phyloP scores from a whole-genome alignment of 2,113 vertebrate species.

The Labrus mixtus region DNA sequence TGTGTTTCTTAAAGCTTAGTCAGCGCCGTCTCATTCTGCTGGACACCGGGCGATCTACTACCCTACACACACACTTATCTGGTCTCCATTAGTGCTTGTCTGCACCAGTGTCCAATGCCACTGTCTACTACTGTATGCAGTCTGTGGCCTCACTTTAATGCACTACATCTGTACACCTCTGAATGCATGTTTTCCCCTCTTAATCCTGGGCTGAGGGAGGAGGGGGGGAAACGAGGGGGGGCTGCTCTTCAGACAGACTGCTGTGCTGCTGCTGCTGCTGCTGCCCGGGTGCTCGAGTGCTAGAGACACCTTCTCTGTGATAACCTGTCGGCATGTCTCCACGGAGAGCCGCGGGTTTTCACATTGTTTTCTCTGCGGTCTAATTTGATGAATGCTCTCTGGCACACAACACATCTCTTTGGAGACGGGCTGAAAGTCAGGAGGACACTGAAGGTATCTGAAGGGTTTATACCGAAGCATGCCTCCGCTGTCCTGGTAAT shows the following conservation, averaged over 20 bases:
- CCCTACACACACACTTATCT: slow-evolving; percentile 28
- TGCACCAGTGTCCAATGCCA: background rate
- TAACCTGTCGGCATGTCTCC: slow-evolving; percentile 79
- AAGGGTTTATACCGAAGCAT: slow-evolving; percentile 77
- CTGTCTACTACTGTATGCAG: slow-evolving; percentile 33
- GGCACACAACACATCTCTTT: slow-evolving; percentile 80
- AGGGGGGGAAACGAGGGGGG: background rate
- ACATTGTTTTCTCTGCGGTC: slow-evolving; percentile 80
- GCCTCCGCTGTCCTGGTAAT: slow-evolving; percentile 71
- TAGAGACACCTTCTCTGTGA: slow-evolving; percentile 78
- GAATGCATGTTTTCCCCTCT: slow-evolving; percentile 33
- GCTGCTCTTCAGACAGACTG: slow-evolving; percentile 52
- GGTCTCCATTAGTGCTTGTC: slow-evolving; percentile 15
- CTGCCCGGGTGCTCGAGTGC: slow-evolving; percentile 56
- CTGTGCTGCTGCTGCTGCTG: slow-evolving; percentile 44
- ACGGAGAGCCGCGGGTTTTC: slow-evolving; percentile 66
- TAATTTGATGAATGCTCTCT: slow-evolving; percentile 84
- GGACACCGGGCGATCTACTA: slow-evolving; percentile 59
- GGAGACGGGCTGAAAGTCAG: slow-evolving; percentile 82
- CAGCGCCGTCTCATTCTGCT: slow-evolving; percentile 60
- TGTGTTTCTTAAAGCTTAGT: slow-evolving; percentile 49
- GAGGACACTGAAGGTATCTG: slow-evolving; percentile 81
- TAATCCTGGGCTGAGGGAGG: slow-evolving; percentile 18
- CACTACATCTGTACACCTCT: slow-evolving; percentile 39
- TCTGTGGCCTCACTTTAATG: slow-evolving; percentile 25